Evolutionary conservation across 2,113 vertebrate species (phyloP).

Genomic region (Marmota monax): DNA sequence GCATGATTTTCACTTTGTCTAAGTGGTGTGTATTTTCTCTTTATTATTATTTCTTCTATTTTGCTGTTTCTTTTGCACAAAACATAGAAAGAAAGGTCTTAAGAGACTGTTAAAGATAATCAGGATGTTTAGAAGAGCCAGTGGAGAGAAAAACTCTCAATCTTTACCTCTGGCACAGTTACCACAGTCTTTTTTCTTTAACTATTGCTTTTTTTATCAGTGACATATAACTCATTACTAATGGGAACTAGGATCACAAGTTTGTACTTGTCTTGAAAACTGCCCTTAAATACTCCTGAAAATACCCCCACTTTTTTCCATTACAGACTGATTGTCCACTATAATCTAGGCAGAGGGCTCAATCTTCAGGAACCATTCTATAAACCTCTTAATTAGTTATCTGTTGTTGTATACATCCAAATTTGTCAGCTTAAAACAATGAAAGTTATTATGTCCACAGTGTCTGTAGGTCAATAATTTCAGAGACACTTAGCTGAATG

Average conservation of each 20-base stretch:
- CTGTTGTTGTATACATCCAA: background rate
- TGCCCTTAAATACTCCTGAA: background rate
- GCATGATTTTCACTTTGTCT: background rate
- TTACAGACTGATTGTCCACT: background rate
- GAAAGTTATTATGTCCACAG: background rate
- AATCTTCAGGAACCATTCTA: background rate
- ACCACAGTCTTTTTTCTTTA: background rate
- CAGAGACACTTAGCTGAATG: background rate
- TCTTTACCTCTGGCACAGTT: constrained; percentile 12
- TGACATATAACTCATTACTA: background rate
- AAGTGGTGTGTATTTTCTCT: background rate
- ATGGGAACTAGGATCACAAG: background rate
- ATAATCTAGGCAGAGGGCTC: background rate
- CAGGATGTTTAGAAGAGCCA: background rate
- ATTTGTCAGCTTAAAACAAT: background rate
- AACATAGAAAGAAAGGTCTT: constrained; percentile 31
- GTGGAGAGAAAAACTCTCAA: background rate
- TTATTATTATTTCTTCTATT: background rate
- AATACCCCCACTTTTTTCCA: background rate
- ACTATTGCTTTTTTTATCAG: background rate
- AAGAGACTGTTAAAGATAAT: constrained; percentile 1
- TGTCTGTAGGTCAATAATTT: background rate
- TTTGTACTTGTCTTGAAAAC: background rate
- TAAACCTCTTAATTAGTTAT: background rate
- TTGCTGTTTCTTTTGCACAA: constrained; percentile 1